phyloP scores from a whole-genome alignment of 2,113 vertebrate genomes.

The Bos indicus region DNA sequence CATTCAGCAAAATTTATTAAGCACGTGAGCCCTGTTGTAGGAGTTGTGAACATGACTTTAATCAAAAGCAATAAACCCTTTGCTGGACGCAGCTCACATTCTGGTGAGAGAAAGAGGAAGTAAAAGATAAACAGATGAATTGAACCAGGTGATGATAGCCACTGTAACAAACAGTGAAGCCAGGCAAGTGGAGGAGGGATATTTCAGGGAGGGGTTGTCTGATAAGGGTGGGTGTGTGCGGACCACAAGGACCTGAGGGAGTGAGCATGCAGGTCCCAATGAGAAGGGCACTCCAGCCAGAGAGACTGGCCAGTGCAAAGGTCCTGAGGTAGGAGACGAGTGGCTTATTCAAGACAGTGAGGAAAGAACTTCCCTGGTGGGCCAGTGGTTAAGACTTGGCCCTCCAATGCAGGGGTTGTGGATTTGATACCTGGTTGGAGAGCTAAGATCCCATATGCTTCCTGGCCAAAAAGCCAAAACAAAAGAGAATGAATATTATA shows the following conservation, averaged over 20 bases:
- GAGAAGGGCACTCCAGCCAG: not conserved
- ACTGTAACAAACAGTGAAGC: not conserved
- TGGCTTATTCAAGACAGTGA: not conserved
- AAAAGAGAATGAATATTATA: not conserved
- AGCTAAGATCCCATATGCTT: not conserved
- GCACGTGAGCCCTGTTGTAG: accelerated
- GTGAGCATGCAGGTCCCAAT: accelerated
- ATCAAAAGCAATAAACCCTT: not conserved
- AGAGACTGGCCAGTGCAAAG: not conserved
- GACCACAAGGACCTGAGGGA: not conserved
- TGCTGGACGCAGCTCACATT: too few relatives aligned
- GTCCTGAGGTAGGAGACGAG: not conserved
- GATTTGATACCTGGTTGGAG: not conserved
- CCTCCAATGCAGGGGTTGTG: not conserved
- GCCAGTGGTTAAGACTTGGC: too few relatives aligned
- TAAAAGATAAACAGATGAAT: accelerated
- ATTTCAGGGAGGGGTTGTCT: not conserved
- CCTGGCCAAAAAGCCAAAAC: not conserved
- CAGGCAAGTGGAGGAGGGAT: accelerated
- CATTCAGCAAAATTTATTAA: not conserved
- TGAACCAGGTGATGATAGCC: accelerated
- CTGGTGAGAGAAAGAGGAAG: not conserved
- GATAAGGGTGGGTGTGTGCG: not conserved
- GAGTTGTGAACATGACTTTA: not conserved
- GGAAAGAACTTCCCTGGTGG: not conserved